A percentile compares a stretch with the other conserved stretches of the same genome.
Conservation (phyloP, 30 jellyfish, hydroid and myxozoan genomes). For the Mastigias papua region DNA sequence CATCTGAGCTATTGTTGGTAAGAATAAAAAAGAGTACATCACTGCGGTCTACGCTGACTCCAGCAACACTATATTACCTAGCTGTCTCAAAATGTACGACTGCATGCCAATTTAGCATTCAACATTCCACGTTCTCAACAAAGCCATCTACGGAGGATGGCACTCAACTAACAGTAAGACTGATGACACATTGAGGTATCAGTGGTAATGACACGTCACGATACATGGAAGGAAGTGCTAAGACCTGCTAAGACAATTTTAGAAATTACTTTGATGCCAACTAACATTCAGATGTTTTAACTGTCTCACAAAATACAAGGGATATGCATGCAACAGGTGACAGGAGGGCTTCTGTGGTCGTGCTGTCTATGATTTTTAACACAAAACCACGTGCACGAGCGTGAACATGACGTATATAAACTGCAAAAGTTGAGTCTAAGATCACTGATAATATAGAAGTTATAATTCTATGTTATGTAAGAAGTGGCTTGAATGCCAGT, state of each 20-base stretch:
- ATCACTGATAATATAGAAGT: too few species aligned
- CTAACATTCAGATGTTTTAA: not conserved
- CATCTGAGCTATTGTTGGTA: too few species aligned
- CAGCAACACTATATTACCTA: too few species aligned
- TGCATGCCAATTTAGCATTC: too few species aligned
- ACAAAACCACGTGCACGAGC: not conserved
- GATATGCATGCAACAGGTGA: not conserved
- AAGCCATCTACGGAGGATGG: too few species aligned
- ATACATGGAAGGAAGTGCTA: not conserved
- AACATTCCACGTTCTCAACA: too few species aligned
- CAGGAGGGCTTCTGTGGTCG: not conserved
- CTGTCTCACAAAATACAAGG: not conserved
- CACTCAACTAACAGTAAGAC: not conserved
- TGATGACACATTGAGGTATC: not conserved
- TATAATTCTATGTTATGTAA: too few species aligned
- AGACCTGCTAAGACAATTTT: not conserved
- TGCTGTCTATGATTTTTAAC: not conserved
- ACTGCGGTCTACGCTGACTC: too few species aligned
- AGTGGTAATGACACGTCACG: not conserved
- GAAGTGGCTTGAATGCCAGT: too few species aligned
- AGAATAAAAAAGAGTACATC: too few species aligned
- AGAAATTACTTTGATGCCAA: not conserved
- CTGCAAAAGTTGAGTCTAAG: not conserved
- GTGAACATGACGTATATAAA: not conserved
- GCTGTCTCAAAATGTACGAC: too few species aligned